Base-by-base conservation (phyloP, 2,888 invertebrate species). In the Hydrotaea cyrtoneurina region DNA sequence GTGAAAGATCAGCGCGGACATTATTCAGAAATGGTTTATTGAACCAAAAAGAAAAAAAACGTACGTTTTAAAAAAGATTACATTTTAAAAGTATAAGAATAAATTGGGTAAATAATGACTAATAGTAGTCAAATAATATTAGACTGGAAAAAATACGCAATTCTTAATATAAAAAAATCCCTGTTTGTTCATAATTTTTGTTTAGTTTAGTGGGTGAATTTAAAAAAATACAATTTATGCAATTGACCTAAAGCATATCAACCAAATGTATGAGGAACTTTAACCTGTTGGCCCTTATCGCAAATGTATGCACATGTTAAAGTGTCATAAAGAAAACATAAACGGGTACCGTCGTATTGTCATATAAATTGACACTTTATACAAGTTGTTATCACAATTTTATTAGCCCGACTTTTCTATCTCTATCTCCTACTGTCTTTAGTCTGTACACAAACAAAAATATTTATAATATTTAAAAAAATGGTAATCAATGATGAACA, bases 351-450 rank as follows among this genome's bases (percentile, higher is more conserved):
- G n/a, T 31, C 31, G 13, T 15, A 50, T 15, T 50, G n/a, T 50
- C 50, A n/a, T 50, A n/a, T 50, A 50, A 50, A n/a, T 50, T 50
- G n/a, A 50, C 50, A 50, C 50, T 50, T 50, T 50, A 50, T 15
- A n/a, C 13, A 50, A n/a, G n/a, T 50, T n/a, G n/a, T 50, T 50
- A 50, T 50, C 50, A 50, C n/a, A 2, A 50, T 39, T 50, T 50
- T 39, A 13, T 39, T 7, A 43, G 50, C 1, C 7, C 50, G 43
- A 7, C 31, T 4, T 36, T 36, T 36, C n/a, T n/a, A n/a, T n/a
- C n/a, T n/a, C n/a, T n/a, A n/a, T 8, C 8, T 36, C 36, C 36
- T 11, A 43, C 10, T n/a, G n/a, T n/a, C n/a, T n/a, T n/a, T n/a
- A n/a, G n/a, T n/a, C n/a, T n/a, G n/a, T 43, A 43, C 13, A 43